phyloP scores from a whole-genome alignment of 1,140 invertebrate genomes.

The Musca vetustissima region DNA sequence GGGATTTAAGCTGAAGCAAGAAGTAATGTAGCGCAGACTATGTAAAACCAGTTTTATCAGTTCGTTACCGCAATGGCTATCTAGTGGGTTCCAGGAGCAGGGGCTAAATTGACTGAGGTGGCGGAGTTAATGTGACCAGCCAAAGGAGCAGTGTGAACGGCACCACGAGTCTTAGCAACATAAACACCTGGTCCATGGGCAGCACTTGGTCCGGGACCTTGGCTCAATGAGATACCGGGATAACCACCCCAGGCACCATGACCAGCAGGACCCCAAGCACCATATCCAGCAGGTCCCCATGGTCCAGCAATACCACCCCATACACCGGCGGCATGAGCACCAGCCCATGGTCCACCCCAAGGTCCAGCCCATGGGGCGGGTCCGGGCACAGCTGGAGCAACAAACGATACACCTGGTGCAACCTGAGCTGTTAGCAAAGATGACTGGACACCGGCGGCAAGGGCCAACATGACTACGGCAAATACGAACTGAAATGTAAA shows the following conservation, averaged over 20 bases:
- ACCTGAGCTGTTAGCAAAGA: slow-evolving; percentile 37
- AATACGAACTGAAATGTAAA: slow-evolving; percentile 44
- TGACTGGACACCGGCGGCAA: slow-evolving; percentile 50
- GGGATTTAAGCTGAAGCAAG: too few species aligned
- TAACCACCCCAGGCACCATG: too few species aligned
- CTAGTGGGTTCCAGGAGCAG: slow-evolving; percentile 57
- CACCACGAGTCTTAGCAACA: slow-evolving; percentile 60
- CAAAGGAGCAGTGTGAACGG: slow-evolving; percentile 58
- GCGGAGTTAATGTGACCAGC: slow-evolving; percentile 55
- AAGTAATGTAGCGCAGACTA: too few species aligned
- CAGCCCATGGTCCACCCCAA: slow-evolving; percentile 26
- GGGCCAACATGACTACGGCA: slow-evolving; percentile 56
- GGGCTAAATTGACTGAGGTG: slow-evolving; percentile 56
- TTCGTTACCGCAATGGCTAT: neutral
- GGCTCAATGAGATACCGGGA: slow-evolving; percentile 48
- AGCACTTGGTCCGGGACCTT: slow-evolving; percentile 42
- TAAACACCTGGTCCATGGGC: slow-evolving; percentile 53
- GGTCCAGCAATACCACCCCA: slow-evolving; percentile 36
- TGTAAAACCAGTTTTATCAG: too few species aligned
- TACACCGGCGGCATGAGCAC: slow-evolving; percentile 30
- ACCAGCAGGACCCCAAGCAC: slow-evolving; percentile 35
- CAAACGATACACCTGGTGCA: slow-evolving; percentile 49
- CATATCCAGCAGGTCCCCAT: slow-evolving; percentile 36
- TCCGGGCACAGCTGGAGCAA: slow-evolving; percentile 41
- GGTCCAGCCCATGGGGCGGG: slow-evolving; percentile 35